Percentiles rank a stretch among this genome's conserved stretches.
phyloP scores from a whole-genome alignment of 2,888 invertebrate genomes.

The Ophion ventricosus region DNA sequence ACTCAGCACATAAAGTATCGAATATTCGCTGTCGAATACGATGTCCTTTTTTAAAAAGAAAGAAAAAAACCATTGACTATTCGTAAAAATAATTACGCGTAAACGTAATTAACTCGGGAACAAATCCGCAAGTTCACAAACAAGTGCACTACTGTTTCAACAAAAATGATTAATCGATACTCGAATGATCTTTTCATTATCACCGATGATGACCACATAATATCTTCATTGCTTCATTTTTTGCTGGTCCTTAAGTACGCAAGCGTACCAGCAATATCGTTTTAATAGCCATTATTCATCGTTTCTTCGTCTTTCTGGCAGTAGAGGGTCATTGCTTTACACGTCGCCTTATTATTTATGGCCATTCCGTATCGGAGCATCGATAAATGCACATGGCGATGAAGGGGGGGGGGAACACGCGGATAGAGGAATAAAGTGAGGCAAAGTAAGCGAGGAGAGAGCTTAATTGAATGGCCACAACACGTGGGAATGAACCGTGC shows the following conservation, averaged over 20 bases:
- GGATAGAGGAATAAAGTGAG: slow-evolving; percentile 6
- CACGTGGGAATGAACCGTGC: slow-evolving; percentile 42
- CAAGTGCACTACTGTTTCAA: background rate
- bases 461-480: slow-evolving; percentile 41
- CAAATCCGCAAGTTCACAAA: background rate
- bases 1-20: too few relatives aligned
- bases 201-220: too few relatives aligned
- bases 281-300: background rate
- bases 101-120: background rate
- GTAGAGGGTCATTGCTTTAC: background rate
- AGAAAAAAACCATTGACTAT: too few relatives aligned
- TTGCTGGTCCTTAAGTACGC: background rate
- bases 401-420: background rate
- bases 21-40: too few relatives aligned
- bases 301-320: background rate
- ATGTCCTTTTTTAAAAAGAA: too few relatives aligned
- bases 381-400: background rate
- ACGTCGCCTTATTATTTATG: background rate
- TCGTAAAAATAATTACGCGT: too few relatives aligned
- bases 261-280: background rate
- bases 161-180: background rate
- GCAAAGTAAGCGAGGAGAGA: slow-evolving; percentile 8
- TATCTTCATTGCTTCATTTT: too few relatives aligned
- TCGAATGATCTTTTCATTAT: too few relatives aligned
- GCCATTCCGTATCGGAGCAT: background rate